These are phyloP conservation scores for Autographa gamma DNA, from an alignment of 2,888 invertebrate genomes.

Conservation along the genomic window DNA sequence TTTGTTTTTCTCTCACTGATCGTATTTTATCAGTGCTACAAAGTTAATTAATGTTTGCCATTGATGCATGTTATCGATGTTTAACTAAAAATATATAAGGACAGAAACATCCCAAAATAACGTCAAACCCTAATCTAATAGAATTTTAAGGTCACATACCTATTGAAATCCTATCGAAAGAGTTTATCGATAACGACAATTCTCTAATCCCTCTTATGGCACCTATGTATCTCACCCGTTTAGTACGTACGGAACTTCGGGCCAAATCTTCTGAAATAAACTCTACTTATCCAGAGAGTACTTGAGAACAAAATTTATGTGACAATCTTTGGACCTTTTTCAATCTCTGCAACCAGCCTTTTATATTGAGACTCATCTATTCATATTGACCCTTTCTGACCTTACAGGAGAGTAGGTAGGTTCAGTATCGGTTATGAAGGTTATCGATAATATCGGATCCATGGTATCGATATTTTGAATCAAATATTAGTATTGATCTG, in stretches of 20 bases:
- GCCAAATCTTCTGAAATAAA: slow-evolving; percentile 83
- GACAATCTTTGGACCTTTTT: slow-evolving; percentile 79
- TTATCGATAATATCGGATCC: slow-evolving; percentile 40
- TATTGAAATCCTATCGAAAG: not conserved
- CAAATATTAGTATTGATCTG: slow-evolving; percentile 43
- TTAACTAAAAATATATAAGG: too few species aligned
- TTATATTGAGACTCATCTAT: slow-evolving; percentile 77
- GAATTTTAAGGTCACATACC: too few species aligned
- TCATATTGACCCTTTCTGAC: slow-evolving; percentile 71
- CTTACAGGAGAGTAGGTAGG: slow-evolving; percentile 41
- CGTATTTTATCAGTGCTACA: too few species aligned
- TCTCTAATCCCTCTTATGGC: slow-evolving; percentile 30
- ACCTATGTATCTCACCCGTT: slow-evolving; percentile 56
- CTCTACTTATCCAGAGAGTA: slow-evolving; percentile 81
- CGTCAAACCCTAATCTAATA: too few species aligned
- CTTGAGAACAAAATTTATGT: slow-evolving; percentile 81
- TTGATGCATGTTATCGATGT: too few species aligned
- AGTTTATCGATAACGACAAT: slow-evolving; percentile 16
- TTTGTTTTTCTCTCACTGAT: too few species aligned
- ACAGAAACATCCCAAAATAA: too few species aligned
- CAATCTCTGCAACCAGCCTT: slow-evolving; percentile 71
- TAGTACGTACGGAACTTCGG: slow-evolving; percentile 70
- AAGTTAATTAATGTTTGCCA: too few species aligned
- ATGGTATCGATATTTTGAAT: slow-evolving; percentile 31
- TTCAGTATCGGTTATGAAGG: slow-evolving; percentile 50